Percentiles rank a stretch among this genome's conserved stretches.
Evolutionary conservation across 2,797 vertebrate species (phyloP).

Genomic region (Naso thynnoides): DNA sequence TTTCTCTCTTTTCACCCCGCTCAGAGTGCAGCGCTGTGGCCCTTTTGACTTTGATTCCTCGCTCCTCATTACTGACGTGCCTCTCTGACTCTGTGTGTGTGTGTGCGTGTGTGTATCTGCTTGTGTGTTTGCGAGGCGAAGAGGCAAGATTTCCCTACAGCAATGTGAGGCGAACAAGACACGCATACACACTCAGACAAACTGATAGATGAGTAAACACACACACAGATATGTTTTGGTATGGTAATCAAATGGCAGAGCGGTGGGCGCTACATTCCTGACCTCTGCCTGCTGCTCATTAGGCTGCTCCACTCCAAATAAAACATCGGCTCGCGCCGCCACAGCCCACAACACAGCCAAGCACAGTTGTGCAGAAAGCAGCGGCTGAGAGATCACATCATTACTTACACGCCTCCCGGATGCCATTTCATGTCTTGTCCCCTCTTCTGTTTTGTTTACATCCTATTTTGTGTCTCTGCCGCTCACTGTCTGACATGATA

Average conservation of each 20-base stretch:
- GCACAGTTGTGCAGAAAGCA: conserved; percentile 67
- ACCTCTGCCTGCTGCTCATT: conserved; percentile 84
- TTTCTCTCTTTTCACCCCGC: conserved; percentile 57
- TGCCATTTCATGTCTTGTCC: conserved; percentile 71
- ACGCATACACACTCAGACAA: conserved; percentile 68
- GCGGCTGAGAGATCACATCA: conserved; percentile 78
- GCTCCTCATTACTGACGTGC: conserved; percentile 82
- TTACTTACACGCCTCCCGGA: conserved; percentile 79
- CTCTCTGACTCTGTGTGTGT: conserved; percentile 59
- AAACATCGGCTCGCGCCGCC: conserved; percentile 74
- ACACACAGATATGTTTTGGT: conserved; percentile 74
- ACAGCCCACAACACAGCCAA: conserved; percentile 66
- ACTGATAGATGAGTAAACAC: conserved; percentile 77
- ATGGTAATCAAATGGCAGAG: conserved; percentile 82
- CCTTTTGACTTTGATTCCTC: conserved; percentile 79
- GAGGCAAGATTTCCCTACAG: conserved; percentile 71
- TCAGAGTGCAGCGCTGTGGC: conserved; percentile 67
- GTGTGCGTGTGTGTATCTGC: conserved; percentile 57
- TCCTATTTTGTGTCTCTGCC: conserved; percentile 66
- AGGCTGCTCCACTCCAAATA: conserved; percentile 82
- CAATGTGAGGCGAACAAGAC: conserved; percentile 62
- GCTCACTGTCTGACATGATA: conserved; percentile 66
- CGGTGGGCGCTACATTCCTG: conserved; percentile 77
- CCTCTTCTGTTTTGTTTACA: conserved; percentile 78
- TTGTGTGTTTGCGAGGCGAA: conserved; percentile 56